These are phyloP conservation scores for Torymus texanus DNA, from an alignment of 2,888 invertebrate species.

Conservation along the genomic window DNA sequence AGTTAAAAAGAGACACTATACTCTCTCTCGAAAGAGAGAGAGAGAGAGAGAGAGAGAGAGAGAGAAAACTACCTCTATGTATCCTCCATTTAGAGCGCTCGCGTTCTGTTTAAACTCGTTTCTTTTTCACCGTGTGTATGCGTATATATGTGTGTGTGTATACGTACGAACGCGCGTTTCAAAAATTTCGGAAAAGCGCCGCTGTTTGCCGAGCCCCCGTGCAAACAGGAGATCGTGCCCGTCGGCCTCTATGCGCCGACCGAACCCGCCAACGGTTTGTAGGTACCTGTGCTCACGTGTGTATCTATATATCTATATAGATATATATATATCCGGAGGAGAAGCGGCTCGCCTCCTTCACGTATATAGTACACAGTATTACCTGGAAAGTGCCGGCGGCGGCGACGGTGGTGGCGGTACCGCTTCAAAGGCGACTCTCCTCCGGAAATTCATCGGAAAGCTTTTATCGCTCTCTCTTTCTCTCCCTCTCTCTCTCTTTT, in stretches of 20 bases:
- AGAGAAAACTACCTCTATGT: too few relatives aligned
- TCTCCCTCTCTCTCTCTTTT: too few relatives aligned
- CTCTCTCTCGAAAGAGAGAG: too few relatives aligned
- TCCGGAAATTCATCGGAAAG: conserved; percentile 54
- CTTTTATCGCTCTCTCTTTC: too few relatives aligned
- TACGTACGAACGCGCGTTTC: conserved; percentile 16
- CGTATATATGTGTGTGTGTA: too few relatives aligned
- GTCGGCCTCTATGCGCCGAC: conserved; percentile 51
- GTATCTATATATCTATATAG: too few relatives aligned
- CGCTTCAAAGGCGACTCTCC: neutral
- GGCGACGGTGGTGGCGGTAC: neutral
- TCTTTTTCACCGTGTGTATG: neutral
- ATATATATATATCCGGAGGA: conserved; percentile 6
- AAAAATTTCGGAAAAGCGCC: conserved; percentile 66
- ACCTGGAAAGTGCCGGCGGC: neutral
- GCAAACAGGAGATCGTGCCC: conserved; percentile 69
- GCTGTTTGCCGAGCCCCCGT: conserved; percentile 68
- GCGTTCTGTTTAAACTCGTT: neutral
- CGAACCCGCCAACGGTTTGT: conserved; percentile 39
- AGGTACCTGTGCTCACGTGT: conserved; percentile 48
- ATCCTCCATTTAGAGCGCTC: too few relatives aligned
- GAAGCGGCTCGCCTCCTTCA: neutral
- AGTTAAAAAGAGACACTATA: neutral
- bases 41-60: too few relatives aligned
- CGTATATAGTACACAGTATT: too few relatives aligned